Percentiles rank a stretch among this genome's conserved stretches.
These are phyloP conservation scores for Bujurquina vittata DNA, from an alignment of 2,113 vertebrate species.

Conservation along the genomic window DNA sequence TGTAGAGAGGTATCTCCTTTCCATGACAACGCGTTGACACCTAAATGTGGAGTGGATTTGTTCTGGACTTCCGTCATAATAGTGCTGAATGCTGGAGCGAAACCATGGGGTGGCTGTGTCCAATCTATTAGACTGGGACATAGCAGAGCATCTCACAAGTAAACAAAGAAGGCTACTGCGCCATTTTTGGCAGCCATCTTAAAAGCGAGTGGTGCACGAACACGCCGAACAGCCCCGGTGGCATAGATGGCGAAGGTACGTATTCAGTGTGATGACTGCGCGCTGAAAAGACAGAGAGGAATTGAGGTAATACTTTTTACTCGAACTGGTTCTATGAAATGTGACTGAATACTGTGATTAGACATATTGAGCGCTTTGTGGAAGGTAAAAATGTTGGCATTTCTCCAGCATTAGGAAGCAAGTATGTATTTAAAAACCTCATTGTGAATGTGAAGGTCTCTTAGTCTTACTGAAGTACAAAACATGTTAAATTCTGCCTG, in stretches of 20 bases:
- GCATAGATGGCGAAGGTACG: slow-evolving; percentile 6
- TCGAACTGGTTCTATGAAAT: rapidly evolving
- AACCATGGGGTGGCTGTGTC: slow-evolving; percentile 60
- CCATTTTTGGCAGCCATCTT: slow-evolving; percentile 74
- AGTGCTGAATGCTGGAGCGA: slow-evolving; percentile 55
- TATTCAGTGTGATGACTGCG: slow-evolving; percentile 18
- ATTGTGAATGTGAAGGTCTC: background rate
- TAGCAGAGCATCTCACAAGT: slow-evolving; percentile 53
- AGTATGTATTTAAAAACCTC: background rate
- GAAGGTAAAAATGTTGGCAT: too few species aligned
- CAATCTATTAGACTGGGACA: slow-evolving; percentile 69
- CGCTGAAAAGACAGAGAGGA: background rate
- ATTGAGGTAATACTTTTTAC: background rate
- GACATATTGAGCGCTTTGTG: background rate
- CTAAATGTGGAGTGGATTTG: slow-evolving; percentile 71
- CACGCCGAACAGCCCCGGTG: slow-evolving; percentile 4
- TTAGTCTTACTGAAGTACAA: rapidly evolving
- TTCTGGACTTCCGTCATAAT: slow-evolving; percentile 69
- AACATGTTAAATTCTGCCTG: background rate
- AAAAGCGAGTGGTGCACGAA: slow-evolving; percentile 36
- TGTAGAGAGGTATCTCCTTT: slow-evolving; percentile 63
- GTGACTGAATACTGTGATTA: background rate
- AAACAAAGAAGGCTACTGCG: slow-evolving; percentile 64
- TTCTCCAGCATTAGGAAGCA: background rate
- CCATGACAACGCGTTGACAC: slow-evolving; percentile 63